phyloP scores from a whole-genome alignment of 53 echinoderm and acorn worm species.

The Paelopatides confundens region DNA sequence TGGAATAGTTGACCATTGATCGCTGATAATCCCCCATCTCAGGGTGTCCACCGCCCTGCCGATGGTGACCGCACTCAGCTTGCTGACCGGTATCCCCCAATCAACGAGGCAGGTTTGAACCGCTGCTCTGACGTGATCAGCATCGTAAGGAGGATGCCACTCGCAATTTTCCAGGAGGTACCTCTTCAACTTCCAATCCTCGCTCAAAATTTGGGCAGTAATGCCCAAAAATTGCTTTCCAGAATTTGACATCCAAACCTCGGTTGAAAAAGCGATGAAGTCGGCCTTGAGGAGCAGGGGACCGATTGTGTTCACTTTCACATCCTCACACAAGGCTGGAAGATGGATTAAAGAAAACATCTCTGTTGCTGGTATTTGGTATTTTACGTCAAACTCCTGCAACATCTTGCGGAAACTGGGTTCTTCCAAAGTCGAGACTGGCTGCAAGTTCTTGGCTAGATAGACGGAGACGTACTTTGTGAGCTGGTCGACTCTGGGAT shows the following conservation, averaged over 20 bases:
- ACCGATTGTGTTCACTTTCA: slow-evolving; percentile 35
- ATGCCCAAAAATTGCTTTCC: slow-evolving; percentile 63
- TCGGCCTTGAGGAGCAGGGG: slow-evolving; percentile 38
- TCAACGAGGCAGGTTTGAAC: background rate
- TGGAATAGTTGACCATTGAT: background rate
- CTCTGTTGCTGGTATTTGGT: slow-evolving; percentile 49
- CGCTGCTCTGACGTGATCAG: slow-evolving; percentile 6
- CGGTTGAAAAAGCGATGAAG: slow-evolving; percentile 52
- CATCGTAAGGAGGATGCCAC: slow-evolving; percentile 55
- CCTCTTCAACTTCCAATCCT: slow-evolving; percentile 62
- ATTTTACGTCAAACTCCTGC: slow-evolving; percentile 60
- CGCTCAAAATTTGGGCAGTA: slow-evolving; percentile 53
- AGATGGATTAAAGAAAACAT: slow-evolving; percentile 44
- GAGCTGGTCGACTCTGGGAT: background rate
- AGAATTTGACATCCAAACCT: slow-evolving; percentile 53
- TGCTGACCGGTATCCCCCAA: background rate
- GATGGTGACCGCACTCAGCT: background rate
- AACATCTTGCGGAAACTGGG: slow-evolving; percentile 67
- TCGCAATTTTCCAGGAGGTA: slow-evolving; percentile 50
- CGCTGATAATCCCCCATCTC: too few relatives aligned
- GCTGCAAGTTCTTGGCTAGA: slow-evolving; percentile 60
- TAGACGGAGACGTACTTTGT: slow-evolving; percentile 50
- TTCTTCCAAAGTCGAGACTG: slow-evolving; percentile 55
- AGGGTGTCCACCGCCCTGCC: background rate
- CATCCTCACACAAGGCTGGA: slow-evolving; percentile 53